Percentiles rank a stretch among this genome's conserved stretches.
Evolutionary conservation across 1,140 invertebrate species (phyloP).

Genomic region (Frieseomelitta varia): DNA sequence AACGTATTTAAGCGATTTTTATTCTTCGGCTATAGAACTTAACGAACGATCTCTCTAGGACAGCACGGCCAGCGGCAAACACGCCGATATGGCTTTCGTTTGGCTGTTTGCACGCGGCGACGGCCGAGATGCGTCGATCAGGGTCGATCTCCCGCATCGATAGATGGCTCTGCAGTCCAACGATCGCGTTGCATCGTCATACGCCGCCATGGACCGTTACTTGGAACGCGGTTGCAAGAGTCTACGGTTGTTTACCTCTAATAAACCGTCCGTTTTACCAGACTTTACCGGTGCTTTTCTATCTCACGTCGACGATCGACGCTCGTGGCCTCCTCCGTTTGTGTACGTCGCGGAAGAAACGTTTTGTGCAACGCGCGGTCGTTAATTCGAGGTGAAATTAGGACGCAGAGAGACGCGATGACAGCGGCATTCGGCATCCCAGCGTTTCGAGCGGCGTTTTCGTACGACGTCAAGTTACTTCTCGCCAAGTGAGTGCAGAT

Average conservation of each 20-base stretch:
- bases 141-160: slow-evolving; percentile 25
- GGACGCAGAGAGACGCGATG: neutral
- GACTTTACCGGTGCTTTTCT: neutral
- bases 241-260: slow-evolving; percentile 20
- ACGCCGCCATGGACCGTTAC: slow-evolving; percentile 33
- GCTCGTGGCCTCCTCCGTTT: too few relatives aligned
- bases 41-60: neutral
- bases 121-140: slow-evolving; percentile 12
- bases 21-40: neutral
- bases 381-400: neutral
- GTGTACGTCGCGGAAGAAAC: neutral
- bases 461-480: neutral
- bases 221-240: neutral
- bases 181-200: slow-evolving; percentile 2
- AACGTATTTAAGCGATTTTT: slow-evolving; percentile 6
- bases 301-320: neutral
- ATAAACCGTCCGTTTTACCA: neutral
- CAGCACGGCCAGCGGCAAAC: neutral
- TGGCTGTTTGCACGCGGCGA: neutral
- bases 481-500: neutral
- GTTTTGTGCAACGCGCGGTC: neutral
- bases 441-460: too few relatives aligned
- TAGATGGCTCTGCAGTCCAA: slow-evolving; percentile 20
- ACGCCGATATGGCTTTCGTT: neutral
- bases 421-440: neutral